Conservation (phyloP, 2,888 invertebrate species). For the Pseudolycoriella hygida region DNA sequence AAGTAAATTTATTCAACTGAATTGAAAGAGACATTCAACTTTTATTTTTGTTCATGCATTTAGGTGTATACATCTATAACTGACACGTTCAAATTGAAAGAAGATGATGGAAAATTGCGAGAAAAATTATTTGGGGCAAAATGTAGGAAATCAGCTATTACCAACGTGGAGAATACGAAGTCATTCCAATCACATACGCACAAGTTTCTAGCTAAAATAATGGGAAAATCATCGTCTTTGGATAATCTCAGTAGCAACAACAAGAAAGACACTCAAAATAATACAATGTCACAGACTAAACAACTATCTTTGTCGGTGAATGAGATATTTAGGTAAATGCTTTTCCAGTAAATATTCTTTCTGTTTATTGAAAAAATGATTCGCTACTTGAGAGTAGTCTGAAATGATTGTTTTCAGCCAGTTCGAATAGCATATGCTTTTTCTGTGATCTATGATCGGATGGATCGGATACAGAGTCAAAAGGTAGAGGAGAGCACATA, state of each 20-base stretch:
- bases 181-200: constrained; percentile 24
- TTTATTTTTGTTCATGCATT: not conserved
- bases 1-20: constrained; percentile 17
- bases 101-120: constrained; percentile 28
- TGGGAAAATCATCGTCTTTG: constrained; percentile 31
- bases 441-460: too few species aligned
- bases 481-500: too few species aligned
- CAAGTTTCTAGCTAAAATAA: constrained; percentile 32
- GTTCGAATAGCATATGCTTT: too few species aligned
- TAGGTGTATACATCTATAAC: constrained; percentile 31
- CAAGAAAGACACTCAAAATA: constrained; percentile 12
- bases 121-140: constrained; percentile 29
- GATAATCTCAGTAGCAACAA: constrained; percentile 25
- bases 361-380: too few species aligned
- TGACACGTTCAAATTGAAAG: constrained; percentile 31
- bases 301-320: constrained; percentile 28
- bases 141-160: constrained; percentile 8
- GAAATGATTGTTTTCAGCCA: too few species aligned
- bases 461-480: too few species aligned
- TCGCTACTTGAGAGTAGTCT: too few species aligned
- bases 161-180: constrained; percentile 12
- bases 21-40: not conserved
- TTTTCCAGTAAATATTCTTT: constrained; percentile 10
- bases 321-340: constrained; percentile 26
- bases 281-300: constrained; percentile 21